Conservation (phyloP, 2,888 invertebrate genomes). For the Caenorhabditis virilis region DNA sequence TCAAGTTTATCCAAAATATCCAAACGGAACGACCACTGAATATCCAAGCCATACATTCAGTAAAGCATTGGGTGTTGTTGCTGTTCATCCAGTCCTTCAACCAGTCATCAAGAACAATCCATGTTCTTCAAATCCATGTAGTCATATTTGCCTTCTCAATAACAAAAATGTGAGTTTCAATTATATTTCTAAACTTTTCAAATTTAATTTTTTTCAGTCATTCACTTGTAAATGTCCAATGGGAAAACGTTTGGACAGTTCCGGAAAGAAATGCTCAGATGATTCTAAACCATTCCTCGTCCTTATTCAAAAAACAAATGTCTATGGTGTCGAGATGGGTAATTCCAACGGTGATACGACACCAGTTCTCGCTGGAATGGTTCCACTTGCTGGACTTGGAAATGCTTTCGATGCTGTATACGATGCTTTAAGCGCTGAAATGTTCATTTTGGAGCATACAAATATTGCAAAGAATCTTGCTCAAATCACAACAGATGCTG, state of each 20-base stretch:
- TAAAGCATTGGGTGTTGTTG: conserved; percentile 86
- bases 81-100: conserved; percentile 91
- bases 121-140: conserved; percentile 79
- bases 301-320: conserved; percentile 87
- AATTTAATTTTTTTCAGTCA: conserved; percentile 28
- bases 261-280: conserved; percentile 67
- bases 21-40: conserved; percentile 64
- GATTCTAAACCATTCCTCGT: conserved; percentile 88
- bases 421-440: conserved; percentile 78
- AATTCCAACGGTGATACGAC: conserved; percentile 40
- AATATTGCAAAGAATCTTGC: conserved; percentile 62
- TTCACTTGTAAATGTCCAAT: conserved; percentile 90
- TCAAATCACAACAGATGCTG: conserved; percentile 57
- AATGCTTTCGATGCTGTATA: conserved; percentile 88
- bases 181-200: background rate
- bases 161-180: conserved; percentile 61
- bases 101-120: conserved; percentile 76
- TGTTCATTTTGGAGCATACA: conserved; percentile 71
- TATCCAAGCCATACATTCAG: conserved; percentile 80
- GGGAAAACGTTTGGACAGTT: conserved; percentile 73
- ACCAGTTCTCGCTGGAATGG: conserved; percentile 72
- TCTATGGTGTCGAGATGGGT: conserved; percentile 73
- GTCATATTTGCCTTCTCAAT: conserved; percentile 88
- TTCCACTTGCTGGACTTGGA: conserved; percentile 69
- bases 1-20: conserved; percentile 67